These are phyloP conservation scores for Lucinisca nassula DNA, from an alignment of 2,888 invertebrate genomes.

Conservation along the genomic window DNA sequence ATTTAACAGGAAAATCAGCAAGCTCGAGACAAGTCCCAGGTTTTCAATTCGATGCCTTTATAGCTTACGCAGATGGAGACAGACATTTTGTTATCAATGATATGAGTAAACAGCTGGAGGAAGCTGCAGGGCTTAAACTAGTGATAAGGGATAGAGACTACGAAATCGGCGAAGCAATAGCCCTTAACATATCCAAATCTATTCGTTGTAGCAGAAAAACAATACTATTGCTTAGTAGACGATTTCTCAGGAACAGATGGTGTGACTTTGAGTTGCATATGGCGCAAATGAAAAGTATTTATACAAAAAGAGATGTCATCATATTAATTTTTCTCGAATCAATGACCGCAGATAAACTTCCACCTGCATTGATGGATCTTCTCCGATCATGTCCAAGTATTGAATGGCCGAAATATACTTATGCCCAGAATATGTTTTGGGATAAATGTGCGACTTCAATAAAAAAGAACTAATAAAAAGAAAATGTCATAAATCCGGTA, in stretches of 20 bases:
- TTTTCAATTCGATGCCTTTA: slow-evolving; percentile 73
- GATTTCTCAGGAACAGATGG: slow-evolving; percentile 70
- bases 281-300: slow-evolving; percentile 69
- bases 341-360: slow-evolving; percentile 55
- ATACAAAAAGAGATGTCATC: slow-evolving; percentile 59
- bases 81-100: slow-evolving; percentile 55
- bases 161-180: slow-evolving; percentile 69
- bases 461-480: too few relatives aligned
- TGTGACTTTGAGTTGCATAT: slow-evolving; percentile 77
- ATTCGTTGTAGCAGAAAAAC: slow-evolving; percentile 73
- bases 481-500: too few relatives aligned
- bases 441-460: slow-evolving; percentile 20
- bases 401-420: slow-evolving; percentile 43
- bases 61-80: slow-evolving; percentile 73
- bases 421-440: slow-evolving; percentile 47
- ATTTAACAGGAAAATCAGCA: background rate
- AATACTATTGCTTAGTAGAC: slow-evolving; percentile 66
- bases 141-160: slow-evolving; percentile 72
- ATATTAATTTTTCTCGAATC: slow-evolving; percentile 62
- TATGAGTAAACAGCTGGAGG: slow-evolving; percentile 66
- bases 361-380: slow-evolving; percentile 49
- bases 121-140: slow-evolving; percentile 29
- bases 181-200: slow-evolving; percentile 71
- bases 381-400: slow-evolving; percentile 48
- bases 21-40: slow-evolving; percentile 28